Evolutionary conservation across 1,140 invertebrate genomes (phyloP).

Genomic region (Akabosia matsudoensis): DNA sequence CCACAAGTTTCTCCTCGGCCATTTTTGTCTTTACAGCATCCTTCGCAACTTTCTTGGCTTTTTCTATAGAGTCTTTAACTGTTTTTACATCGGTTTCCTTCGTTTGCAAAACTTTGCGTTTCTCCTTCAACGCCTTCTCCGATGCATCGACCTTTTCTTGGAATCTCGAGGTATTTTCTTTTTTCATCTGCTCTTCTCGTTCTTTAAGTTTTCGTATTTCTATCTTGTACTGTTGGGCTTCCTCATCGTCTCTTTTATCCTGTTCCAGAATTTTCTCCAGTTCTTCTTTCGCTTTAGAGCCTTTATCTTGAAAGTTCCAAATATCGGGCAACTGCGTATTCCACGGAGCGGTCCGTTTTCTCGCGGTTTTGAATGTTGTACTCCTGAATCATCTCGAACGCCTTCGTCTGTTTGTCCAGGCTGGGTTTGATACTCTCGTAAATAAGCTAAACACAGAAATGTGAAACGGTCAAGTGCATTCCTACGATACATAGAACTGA

Average conservation of each 20-base stretch:
- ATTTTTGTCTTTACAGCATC: slow-evolving; percentile 66
- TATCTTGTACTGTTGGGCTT: not conserved
- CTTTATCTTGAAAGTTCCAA: slow-evolving; percentile 58
- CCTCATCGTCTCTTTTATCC: slow-evolving; percentile 20
- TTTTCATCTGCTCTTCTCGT: slow-evolving; percentile 40
- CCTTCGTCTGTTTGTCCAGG: slow-evolving; percentile 30
- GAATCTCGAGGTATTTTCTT: slow-evolving; percentile 44
- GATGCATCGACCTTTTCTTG: slow-evolving; percentile 13
- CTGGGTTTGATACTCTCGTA: slow-evolving; percentile 21
- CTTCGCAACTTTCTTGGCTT: slow-evolving; percentile 65
- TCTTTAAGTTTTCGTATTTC: slow-evolving; percentile 37
- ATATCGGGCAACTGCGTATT: slow-evolving; percentile 6
- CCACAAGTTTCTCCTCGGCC: slow-evolving; percentile 65
- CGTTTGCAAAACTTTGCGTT: slow-evolving; percentile 67
- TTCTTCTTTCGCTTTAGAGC: slow-evolving; percentile 10
- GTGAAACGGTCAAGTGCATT: too few species aligned
- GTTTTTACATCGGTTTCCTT: slow-evolving; percentile 65
- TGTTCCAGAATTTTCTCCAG: not conserved
- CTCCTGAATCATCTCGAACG: slow-evolving; percentile 41
- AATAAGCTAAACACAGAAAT: slow-evolving; percentile 18
- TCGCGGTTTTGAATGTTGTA: slow-evolving; percentile 52
- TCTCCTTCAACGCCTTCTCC: slow-evolving; percentile 61
- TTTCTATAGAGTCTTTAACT: slow-evolving; percentile 64
- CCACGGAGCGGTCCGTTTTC: slow-evolving; percentile 49
- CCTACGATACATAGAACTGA: too few species aligned